Evolutionary conservation across 1,140 invertebrate genomes (phyloP), one percentile per base, ranked within the genome.

Genomic region (Platyscapa corneri): DNA sequence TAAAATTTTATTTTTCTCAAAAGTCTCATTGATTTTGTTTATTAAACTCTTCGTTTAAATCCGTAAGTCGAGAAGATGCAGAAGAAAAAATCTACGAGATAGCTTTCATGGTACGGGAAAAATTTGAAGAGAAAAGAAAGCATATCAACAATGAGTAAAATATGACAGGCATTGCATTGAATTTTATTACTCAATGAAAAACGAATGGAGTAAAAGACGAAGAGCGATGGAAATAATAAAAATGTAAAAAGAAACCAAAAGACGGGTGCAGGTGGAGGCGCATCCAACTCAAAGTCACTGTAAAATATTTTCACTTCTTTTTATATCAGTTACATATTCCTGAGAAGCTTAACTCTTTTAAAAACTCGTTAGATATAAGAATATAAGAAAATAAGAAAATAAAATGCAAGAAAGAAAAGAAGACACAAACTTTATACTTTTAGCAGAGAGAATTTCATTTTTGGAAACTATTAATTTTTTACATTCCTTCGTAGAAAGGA

Each of bases 231-330:
- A 27, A 53, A 32, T 16, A 46, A 76, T 76, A 76, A 79, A 64
- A 79, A 64, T 60, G 20, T 60, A 79, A 64, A 37, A 64, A 27
- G 56, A 80, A 67, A 49, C 20, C 20, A 49, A 75, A 37, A 53
- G 49, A 34, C 67, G 37, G 46, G 30, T 74, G 30, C 46, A 56
- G 30, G 8, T 42, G 49, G 67, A 74, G 56, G 80, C 30, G 49
- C 42, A 82, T 74, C 46, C 46, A 82, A 32, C 30, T 82, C 65
- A 30, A 82, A 82, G 30, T 82, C 70, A 82, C 80, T 74, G 64
- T 27, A 46, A 56, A 53, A 46, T 74, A 64, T 82, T 82, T 72
- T 37, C 0, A 37, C 42, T 72, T 53, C 70, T 81, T 64, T 81
- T 32, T 39, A 70, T 81, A 81, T 81, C n/a, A 20, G 30, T 30